These are phyloP conservation scores for Volucella zonaria DNA, from an alignment of 2,888 invertebrate species.

Conservation along the genomic window DNA sequence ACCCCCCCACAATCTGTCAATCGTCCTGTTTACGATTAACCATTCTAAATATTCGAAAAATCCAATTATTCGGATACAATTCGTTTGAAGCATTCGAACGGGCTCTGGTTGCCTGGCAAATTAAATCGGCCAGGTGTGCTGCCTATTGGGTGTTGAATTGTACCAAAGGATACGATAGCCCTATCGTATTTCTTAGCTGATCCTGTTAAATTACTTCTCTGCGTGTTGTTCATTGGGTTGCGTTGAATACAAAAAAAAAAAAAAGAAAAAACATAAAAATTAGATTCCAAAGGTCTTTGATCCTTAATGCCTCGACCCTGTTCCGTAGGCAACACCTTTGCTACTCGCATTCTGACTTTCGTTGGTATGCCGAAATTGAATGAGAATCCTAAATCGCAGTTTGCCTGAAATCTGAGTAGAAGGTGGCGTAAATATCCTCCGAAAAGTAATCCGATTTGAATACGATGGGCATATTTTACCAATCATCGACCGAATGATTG, in stretches of 20 bases:
- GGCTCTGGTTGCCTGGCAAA: conserved; percentile 39
- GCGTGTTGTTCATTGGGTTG: conserved; percentile 41
- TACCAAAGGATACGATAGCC: conserved; percentile 27
- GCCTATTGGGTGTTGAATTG: conserved; percentile 1
- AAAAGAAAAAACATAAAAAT: conserved; percentile 21
- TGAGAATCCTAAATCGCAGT: conserved; percentile 1
- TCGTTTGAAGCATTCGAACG: conserved; percentile 26
- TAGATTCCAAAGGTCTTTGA: conserved; percentile 45
- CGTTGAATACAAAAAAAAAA: conserved; percentile 8
- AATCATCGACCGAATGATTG: conserved; percentile 29
- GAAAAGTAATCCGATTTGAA: conserved; percentile 36
- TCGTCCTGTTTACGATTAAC: conserved; percentile 52
- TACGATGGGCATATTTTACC: conserved; percentile 47
- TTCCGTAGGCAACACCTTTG: not conserved
- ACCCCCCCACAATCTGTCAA: not conserved
- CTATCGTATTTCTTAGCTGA: conserved; percentile 48
- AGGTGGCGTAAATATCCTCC: conserved; percentile 24
- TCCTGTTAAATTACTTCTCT: conserved; percentile 48
- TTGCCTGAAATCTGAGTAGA: not conserved
- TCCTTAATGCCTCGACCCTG: conserved; percentile 52
- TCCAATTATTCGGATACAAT: conserved; percentile 60
- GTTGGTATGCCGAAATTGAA: conserved; percentile 41
- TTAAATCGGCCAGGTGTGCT: conserved; percentile 55
- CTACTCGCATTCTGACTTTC: not conserved
- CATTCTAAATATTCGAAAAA: conserved; percentile 67